Evolutionary conservation across 2,888 invertebrate species (phyloP), one percentile per base, ranked within the genome.

Genomic region (Notodonta ziczac): DNA sequence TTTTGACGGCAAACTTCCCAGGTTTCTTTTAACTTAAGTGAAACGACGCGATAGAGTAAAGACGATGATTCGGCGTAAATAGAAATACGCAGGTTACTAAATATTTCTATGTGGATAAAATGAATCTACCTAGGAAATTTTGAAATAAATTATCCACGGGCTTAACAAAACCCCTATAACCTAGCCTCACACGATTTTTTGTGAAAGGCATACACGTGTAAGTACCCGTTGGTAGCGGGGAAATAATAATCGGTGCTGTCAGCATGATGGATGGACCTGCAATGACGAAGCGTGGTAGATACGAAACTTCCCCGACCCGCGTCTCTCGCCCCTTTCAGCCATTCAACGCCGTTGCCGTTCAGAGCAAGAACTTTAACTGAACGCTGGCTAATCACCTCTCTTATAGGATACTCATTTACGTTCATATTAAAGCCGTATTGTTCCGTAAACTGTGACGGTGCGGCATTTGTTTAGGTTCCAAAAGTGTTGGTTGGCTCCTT

Each of bases 161-260:
- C 68, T 66, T 63, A 69, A 73, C 74, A 72, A 73, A 78, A 76
- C 77, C 78, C 80, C 78, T 78, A 77, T 72, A 24, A 24, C 24
- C 67, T 63, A 68, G 82, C 74, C 78, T 78, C 72, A 76, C 74
- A 78, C 73, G 70, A 76, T 75, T 84, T 82, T 75, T 81, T 66
- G 73, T 83, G 81, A 83, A 84, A 86, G 81, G 80, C 79, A 78
- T 79, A 69, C 76, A 76, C 74, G 67, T 59, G 66, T 71, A 77
- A 79, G 79, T 80, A 84, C 77, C 74, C 80, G 77, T 61, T 77
- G 80, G 80, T 79, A 75, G 80, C 78, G 71, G 75, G 69, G 80
- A 83, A 87, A 88, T 88, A 89, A 88, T 88, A 90, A 88, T 88
- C 86, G 84, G 69, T 65, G 84, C 82, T 87, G 91, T 87, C 91